Evolutionary conservation across 2,113 vertebrate species (phyloP).

Genomic region (cattle (Bos taurus)): DNA sequence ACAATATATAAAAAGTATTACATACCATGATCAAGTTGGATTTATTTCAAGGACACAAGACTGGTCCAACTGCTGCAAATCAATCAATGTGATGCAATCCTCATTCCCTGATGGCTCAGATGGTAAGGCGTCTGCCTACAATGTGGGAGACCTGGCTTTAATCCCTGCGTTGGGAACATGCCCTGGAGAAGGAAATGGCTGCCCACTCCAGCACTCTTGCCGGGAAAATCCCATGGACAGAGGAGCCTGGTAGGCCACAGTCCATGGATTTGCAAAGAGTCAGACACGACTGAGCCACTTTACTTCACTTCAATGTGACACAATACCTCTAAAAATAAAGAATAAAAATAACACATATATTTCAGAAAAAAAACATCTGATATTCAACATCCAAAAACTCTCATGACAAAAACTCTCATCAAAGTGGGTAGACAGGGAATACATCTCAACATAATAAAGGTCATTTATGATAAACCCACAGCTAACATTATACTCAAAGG

Average conservation of each 20-base stretch:
- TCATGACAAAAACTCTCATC: neutral
- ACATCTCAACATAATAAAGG: neutral
- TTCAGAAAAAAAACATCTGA: neutral
- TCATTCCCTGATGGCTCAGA: neutral
- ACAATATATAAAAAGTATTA: neutral
- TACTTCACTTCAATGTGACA: neutral
- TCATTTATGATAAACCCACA: neutral
- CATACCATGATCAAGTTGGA: neutral
- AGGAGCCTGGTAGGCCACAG: neutral
- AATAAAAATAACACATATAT: neutral
- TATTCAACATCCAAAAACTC: neutral
- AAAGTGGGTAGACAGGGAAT: neutral
- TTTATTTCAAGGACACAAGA: neutral
- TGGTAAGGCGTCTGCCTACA: fast-evolving
- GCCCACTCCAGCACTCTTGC: neutral
- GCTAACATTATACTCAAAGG: neutral
- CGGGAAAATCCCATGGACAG: neutral
- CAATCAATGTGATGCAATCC: neutral
- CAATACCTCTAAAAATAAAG: neutral
- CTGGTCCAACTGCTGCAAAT: neutral
- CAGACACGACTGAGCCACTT: neutral
- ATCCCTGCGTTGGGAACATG: neutral
- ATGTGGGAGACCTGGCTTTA: neutral
- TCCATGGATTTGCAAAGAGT: neutral
- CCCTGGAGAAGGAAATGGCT: neutral